A percentile compares a stretch with the other conserved stretches of the same genome.
These are phyloP conservation scores for Chionomys nivalis DNA, from an alignment of 2,113 vertebrate genomes.

Conservation along the genomic window DNA sequence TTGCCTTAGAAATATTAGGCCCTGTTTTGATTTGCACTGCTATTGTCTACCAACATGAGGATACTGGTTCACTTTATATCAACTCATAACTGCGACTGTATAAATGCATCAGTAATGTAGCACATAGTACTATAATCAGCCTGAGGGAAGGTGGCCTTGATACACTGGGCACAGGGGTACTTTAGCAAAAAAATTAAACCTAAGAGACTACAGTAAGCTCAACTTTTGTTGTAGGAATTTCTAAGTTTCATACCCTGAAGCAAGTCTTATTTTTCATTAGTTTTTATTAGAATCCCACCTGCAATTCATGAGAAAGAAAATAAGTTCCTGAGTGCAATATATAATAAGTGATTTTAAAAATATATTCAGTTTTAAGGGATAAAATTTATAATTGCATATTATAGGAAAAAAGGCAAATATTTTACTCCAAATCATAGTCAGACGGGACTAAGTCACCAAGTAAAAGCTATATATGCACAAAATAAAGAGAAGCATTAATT, in stretches of 20 bases:
- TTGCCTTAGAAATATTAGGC: neutral
- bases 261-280: slow-evolving; percentile 36
- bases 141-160: too few relatives aligned
- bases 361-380: neutral
- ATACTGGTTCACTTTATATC: neutral
- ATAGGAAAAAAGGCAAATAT: neutral
- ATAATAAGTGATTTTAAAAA: neutral
- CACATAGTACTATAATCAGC: neutral
- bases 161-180: neutral
- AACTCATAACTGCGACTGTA: neutral
- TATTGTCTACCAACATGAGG: neutral
- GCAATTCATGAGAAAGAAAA: slow-evolving; percentile 35
- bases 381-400: slow-evolving; percentile 13
- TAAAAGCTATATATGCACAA: neutral
- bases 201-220: neutral
- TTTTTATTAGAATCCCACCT: neutral
- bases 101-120: neutral
- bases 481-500: neutral
- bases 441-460: neutral
- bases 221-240: neutral
- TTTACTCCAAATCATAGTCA: slow-evolving; percentile 25
- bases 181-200: neutral
- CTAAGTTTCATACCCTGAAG: neutral
- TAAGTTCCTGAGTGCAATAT: slow-evolving; percentile 22
- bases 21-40: neutral